These are phyloP conservation scores for Scleropages formosus DNA, from an alignment of 2,797 vertebrate genomes.

Conservation along the genomic window DNA sequence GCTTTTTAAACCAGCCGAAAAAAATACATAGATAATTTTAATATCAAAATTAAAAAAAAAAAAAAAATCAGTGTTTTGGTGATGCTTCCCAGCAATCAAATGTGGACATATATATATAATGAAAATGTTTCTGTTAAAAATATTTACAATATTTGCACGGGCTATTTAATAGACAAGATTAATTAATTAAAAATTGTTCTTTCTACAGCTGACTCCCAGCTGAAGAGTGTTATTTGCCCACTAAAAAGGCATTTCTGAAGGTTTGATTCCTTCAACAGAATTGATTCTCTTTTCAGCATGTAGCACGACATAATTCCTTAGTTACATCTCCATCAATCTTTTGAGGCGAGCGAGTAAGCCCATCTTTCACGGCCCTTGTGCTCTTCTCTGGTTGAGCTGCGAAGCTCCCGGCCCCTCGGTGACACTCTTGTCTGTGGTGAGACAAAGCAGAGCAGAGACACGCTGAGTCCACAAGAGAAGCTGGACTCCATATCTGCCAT, in stretches of 20 bases:
- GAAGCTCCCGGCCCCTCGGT: conserved; percentile 31
- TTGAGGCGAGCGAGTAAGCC: conserved; percentile 32
- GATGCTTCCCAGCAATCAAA: too few species aligned
- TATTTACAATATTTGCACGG: too few species aligned
- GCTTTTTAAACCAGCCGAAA: too few species aligned
- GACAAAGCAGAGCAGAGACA: conserved; percentile 40
- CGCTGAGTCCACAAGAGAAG: conserved; percentile 32
- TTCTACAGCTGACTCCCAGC: too few species aligned
- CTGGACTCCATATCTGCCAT: conserved; percentile 63
- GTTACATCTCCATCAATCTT: conserved; percentile 51
- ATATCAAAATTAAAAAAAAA: too few species aligned
- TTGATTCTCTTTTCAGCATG: conserved; percentile 58
- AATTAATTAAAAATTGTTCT: too few species aligned
- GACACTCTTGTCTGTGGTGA: conserved; percentile 45
- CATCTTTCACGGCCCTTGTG: conserved; percentile 49
- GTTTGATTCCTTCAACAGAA: neutral
- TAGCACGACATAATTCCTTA: conserved; percentile 58
- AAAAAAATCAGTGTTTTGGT: too few species aligned
- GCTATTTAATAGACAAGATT: too few species aligned
- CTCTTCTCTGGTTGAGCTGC: conserved; percentile 42
- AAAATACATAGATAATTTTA: too few species aligned
- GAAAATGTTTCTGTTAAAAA: too few species aligned
- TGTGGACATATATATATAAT: too few species aligned
- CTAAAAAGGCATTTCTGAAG: conserved; percentile 45
- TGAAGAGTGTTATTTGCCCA: conserved; percentile 20